These are phyloP conservation scores for Corythornis cristatus DNA, from an alignment of 2,113 vertebrate species.

Conservation along the genomic window DNA sequence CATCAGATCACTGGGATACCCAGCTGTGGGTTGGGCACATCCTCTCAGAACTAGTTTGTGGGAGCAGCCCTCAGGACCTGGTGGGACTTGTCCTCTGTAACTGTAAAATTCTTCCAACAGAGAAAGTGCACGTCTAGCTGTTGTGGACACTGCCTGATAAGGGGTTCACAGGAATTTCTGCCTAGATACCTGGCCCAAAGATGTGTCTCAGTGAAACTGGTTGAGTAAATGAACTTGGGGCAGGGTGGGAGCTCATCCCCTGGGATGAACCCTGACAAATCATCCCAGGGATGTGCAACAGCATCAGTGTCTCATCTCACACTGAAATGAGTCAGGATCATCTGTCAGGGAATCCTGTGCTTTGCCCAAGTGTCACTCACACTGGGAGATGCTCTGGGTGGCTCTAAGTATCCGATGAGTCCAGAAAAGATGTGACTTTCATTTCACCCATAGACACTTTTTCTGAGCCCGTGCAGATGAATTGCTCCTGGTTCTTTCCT, in stretches of 20 bases:
- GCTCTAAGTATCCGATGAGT: neutral
- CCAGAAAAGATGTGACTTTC: neutral
- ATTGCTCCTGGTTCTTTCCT: neutral
- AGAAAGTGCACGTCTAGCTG: neutral
- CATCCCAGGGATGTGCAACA: neutral
- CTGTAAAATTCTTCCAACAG: neutral
- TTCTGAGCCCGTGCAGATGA: neutral
- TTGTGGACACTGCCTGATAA: neutral
- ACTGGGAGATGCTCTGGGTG: neutral
- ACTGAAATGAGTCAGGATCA: slow-evolving; percentile 19
- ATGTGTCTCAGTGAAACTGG: neutral
- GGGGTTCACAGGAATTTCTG: neutral
- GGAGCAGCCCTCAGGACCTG: neutral
- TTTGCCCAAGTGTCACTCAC: neutral
- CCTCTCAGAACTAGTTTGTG: neutral
- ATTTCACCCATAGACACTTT: neutral
- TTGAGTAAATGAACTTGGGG: neutral
- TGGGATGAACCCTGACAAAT: neutral
- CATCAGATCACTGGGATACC: neutral
- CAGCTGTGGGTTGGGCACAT: neutral
- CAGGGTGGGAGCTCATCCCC: neutral
- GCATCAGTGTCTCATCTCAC: neutral
- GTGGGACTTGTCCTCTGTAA: neutral
- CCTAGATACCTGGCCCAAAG: neutral
- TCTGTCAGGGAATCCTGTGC: neutral